phyloP scores from a whole-genome alignment of 2,797 vertebrate species.

The Anguilla marmorata region DNA sequence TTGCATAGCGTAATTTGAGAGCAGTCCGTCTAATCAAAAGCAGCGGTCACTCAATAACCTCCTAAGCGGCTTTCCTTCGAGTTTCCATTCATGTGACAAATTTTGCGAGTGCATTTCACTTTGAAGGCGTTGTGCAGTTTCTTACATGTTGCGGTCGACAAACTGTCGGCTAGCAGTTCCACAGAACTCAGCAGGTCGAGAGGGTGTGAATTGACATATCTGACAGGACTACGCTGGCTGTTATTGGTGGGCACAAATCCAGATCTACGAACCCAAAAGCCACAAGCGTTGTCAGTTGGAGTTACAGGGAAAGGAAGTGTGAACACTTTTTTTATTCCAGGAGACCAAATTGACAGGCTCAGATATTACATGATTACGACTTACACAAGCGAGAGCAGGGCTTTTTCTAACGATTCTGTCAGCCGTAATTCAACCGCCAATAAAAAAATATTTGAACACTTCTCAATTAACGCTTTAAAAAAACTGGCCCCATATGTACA shows the following conservation, averaged over 20 bases:
- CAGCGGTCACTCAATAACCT: not conserved
- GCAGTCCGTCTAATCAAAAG: not conserved
- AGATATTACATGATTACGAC: slow-evolving; percentile 33
- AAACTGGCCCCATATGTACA: not conserved
- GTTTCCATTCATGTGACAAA: too few relatives aligned
- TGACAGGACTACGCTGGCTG: not conserved
- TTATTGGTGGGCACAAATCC: slow-evolving; percentile 22
- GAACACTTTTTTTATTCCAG: slow-evolving; percentile 21
- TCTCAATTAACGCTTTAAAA: too few relatives aligned
- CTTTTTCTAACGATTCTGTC: slow-evolving; percentile 22
- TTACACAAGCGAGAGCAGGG: slow-evolving; percentile 29
- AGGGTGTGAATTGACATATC: not conserved
- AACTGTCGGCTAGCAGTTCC: not conserved
- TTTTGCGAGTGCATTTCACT: not conserved
- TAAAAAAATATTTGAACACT: not conserved
- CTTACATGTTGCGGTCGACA: not conserved
- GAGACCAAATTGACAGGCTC: slow-evolving; percentile 5
- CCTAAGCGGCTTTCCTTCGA: too few relatives aligned
- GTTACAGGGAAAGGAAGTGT: slow-evolving; percentile 37
- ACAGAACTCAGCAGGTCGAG: not conserved
- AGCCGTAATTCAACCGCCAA: slow-evolving; percentile 17
- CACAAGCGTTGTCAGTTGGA: slow-evolving; percentile 34
- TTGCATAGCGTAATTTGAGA: not conserved
- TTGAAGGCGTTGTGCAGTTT: not conserved
- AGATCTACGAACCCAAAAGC: slow-evolving; percentile 29